Evolutionary conservation across 1,140 invertebrate genomes (phyloP).

Genomic region (Macrobrachium rosenbergii): DNA sequence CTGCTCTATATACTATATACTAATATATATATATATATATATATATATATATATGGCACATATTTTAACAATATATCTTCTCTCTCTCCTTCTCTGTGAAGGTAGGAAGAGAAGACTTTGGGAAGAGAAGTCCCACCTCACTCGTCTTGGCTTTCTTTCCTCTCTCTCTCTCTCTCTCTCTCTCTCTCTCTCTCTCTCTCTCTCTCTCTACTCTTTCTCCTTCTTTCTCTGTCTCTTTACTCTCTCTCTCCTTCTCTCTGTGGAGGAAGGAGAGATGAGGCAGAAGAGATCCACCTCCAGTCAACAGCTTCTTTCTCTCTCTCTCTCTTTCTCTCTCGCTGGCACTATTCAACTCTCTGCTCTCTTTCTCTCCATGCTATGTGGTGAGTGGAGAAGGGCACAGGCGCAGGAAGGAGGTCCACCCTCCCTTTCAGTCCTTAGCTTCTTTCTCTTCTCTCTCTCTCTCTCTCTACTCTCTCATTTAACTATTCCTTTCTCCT

Average conservation of each 20-base stretch:
- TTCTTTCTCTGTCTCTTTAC: not conserved
- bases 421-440: not conserved
- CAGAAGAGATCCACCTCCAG: not conserved
- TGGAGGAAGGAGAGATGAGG: not conserved
- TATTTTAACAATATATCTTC: too few relatives aligned
- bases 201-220: not conserved
- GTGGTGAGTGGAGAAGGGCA: not conserved
- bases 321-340: too few relatives aligned
- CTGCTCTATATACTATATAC: too few relatives aligned
- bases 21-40: too few relatives aligned
- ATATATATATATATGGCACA: too few relatives aligned
- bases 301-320: not conserved
- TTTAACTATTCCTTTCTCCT: too few relatives aligned
- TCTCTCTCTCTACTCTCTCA: not conserved
- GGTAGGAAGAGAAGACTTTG: too few relatives aligned
- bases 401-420: too few relatives aligned
- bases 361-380: too few relatives aligned
- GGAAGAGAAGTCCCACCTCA: conserved; percentile 4
- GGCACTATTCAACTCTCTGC: too few relatives aligned
- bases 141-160: not conserved
- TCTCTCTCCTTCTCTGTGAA: too few relatives aligned
- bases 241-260: not conserved
- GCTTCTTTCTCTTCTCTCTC: not conserved
- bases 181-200: not conserved
- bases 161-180: not conserved